Conservation (phyloP, 2,888 invertebrate species). For the Andrena haemorrhoa region DNA sequence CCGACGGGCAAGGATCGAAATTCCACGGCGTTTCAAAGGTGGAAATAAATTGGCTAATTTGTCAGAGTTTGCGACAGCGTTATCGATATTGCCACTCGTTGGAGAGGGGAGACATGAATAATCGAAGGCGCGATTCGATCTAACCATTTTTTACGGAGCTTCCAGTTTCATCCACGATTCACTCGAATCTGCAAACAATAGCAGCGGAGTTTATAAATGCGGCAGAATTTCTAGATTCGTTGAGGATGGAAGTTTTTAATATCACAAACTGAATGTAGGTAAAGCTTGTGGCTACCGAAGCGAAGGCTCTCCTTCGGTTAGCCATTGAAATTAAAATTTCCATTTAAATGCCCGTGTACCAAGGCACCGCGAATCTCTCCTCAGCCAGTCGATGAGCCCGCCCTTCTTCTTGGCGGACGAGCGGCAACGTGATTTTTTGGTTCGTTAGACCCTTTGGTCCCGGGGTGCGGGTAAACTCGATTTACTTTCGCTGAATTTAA, state of each 20-base stretch:
- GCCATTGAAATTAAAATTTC: conserved; percentile 53
- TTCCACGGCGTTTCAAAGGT: conserved; percentile 45
- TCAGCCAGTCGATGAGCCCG: conserved; percentile 43
- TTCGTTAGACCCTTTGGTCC: conserved; percentile 80
- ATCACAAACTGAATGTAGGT: neutral
- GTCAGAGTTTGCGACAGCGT: conserved; percentile 32
- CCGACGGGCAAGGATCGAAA: conserved; percentile 34
- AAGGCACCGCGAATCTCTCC: neutral
- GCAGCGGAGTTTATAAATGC: neutral
- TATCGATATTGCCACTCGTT: neutral
- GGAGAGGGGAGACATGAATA: neutral
- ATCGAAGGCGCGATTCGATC: neutral
- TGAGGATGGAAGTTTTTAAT: neutral
- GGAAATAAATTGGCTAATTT: conserved; percentile 62
- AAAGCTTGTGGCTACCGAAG: conserved; percentile 11
- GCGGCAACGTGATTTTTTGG: conserved; percentile 78
- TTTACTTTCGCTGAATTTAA: conserved; percentile 83
- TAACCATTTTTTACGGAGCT: neutral
- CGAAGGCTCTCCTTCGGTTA: conserved; percentile 37
- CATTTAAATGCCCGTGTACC: conserved; percentile 31
- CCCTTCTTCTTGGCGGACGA: conserved; percentile 58
- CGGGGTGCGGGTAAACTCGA: conserved; percentile 77
- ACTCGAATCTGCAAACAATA: neutral
- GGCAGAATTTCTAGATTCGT: neutral
- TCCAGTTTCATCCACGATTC: neutral